Conservation (phyloP, 2,888 invertebrate species). For the Acronicta alni region DNA sequence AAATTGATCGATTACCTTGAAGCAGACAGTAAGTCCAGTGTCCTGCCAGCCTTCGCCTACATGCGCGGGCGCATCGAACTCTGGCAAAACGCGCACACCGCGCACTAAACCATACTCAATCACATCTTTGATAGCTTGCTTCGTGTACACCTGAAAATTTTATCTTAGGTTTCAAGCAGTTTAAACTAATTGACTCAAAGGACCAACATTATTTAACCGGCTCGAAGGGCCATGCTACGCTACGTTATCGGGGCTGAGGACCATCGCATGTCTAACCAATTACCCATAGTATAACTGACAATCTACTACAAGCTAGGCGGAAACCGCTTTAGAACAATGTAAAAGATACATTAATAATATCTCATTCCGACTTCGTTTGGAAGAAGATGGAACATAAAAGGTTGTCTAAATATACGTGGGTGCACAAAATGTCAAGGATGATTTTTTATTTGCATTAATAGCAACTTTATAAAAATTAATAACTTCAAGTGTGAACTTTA, state of each 20-base stretch:
- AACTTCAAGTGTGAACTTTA: no score
- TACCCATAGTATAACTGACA: no score
- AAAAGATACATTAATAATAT: no score
- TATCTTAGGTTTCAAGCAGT: neutral
- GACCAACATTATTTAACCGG: neutral
- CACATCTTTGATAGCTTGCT: constrained; percentile 86
- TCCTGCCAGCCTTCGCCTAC: constrained; percentile 96
- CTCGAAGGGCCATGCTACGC: neutral
- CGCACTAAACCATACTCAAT: constrained; percentile 92
- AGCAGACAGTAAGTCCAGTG: constrained; percentile 91
- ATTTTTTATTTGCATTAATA: neutral
- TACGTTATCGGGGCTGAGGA: no score
- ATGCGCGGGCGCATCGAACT: constrained; percentile 97
- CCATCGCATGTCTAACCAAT: no score
- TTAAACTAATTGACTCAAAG: neutral
- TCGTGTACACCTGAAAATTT: constrained; percentile 86
- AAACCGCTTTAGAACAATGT: neutral
- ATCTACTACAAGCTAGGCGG: no score
- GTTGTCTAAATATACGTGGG: neutral
- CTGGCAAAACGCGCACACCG: constrained; percentile 96
- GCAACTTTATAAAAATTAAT: no score
- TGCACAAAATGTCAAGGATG: neutral
- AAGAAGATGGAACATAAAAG: neutral
- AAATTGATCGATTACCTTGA: constrained; percentile 80
- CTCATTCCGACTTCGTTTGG: neutral